These are phyloP conservation scores for Chrysaora quinquecirrha DNA, from an alignment of 30 jellyfish, hydroid and myxozoan species.

Conservation along the genomic window DNA sequence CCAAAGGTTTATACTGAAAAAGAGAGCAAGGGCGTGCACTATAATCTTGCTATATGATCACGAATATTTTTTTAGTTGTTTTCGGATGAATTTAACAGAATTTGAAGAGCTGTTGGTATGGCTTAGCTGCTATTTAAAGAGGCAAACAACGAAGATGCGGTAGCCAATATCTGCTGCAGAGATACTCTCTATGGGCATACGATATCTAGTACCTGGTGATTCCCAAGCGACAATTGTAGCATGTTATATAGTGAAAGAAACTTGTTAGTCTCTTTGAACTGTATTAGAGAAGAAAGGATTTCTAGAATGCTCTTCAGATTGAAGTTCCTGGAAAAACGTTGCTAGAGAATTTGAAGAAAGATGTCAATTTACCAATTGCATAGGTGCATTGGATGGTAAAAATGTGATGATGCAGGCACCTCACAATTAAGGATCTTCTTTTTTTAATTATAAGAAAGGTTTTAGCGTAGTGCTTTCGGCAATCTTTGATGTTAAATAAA, in stretches of 20 bases:
- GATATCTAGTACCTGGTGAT: background rate
- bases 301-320: background rate
- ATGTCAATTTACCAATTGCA: background rate
- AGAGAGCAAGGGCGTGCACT: background rate
- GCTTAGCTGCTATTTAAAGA: no score
- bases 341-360: background rate
- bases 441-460: background rate
- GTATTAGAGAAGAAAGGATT: background rate
- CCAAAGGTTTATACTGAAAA: no score
- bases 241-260: background rate
- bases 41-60: background rate
- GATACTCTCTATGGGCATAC: constrained; percentile 7
- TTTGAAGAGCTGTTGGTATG: no score
- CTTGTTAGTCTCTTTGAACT: background rate
- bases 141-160: no score
- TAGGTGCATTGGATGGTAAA: background rate
- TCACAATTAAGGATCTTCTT: background rate
- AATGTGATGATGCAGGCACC: background rate
- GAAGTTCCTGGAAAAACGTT: background rate
- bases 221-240: constrained; percentile 8
- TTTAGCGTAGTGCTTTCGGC: background rate
- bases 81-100: background rate
- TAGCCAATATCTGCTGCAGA: constrained; percentile 8
- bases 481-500: background rate
- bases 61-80: background rate